Evolutionary conservation across 1,140 invertebrate genomes (phyloP), one percentile per base, ranked within the genome.

Genomic region (Drosophila serrata): DNA sequence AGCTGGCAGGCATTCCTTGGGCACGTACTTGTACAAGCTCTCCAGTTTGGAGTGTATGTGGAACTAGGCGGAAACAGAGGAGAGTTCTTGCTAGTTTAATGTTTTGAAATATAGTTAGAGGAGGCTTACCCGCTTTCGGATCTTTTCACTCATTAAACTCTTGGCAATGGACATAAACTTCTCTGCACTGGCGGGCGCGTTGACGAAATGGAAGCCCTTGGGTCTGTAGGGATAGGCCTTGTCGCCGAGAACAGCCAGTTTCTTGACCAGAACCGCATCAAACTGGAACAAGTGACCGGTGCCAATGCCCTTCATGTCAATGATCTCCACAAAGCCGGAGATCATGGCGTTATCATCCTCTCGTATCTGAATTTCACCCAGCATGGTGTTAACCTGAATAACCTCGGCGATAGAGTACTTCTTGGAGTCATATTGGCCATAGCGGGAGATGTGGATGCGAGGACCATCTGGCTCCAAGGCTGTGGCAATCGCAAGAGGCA

Each of bases 161-260:
- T 93, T 94, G 31, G 94, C 92, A 40, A 94, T 72, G 17, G 93
- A 93, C 69, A 94, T 93, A 4, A 94, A 57, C 13, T 87, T 92
- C 56, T 94, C 93, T 58, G 94, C 93, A 4, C 91, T 93, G 29
- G 82, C 17, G 13, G 94, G 94, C 0, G 93, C 90, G 79, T 95
- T 94, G n/a, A 95, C 86, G 62, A 94, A 94, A 75, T 95, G 94
- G 37, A 94, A 92, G 11, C 93, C 93, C 65, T 95, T 94, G 6
- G 94, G 93, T 59, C 94, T 90, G 37, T 94, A 92, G 4, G 94
- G 94, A 82, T 93, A 93, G 5, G 93, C 94, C 60, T 94, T 94
- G 90, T 95, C 84, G 1, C 90, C 87, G 1, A 93, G 59, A 5
- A 92, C 91, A 0, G 90, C 88, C 51, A 95, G 82, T 76, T 94